Evolutionary conservation across 2,888 invertebrate genomes (phyloP).

Genomic region (Caenorhabditis japonica): DNA sequence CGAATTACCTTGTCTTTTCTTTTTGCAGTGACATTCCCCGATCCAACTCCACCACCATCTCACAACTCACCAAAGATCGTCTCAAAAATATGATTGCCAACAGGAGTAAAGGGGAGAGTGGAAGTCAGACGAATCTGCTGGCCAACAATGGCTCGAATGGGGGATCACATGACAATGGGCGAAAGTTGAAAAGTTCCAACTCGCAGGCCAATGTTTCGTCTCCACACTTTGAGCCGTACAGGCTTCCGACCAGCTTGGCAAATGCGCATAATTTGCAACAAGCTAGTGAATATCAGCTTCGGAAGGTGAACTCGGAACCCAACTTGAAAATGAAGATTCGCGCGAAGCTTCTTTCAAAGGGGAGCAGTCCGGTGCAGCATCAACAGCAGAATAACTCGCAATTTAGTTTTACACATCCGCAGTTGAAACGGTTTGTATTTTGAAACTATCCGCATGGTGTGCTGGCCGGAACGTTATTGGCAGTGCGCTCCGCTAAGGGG

Average conservation of each 20-base stretch:
- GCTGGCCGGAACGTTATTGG: too few relatives aligned
- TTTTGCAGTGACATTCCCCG: constrained; percentile 60
- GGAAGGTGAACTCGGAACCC: constrained; percentile 75
- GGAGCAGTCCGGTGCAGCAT: constrained; percentile 63
- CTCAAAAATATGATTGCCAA: constrained; percentile 75
- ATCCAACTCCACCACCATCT: constrained; percentile 73
- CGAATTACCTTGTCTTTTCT: too few relatives aligned
- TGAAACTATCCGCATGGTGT: too few relatives aligned
- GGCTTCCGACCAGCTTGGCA: constrained; percentile 41
- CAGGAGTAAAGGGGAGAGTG: constrained; percentile 60
- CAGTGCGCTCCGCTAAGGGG: too few relatives aligned
- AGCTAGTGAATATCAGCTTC: constrained; percentile 67
- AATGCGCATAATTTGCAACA: constrained; percentile 47
- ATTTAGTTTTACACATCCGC: constrained; percentile 59
- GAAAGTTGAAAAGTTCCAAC: constrained; percentile 25
- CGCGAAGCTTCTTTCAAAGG: constrained; percentile 73
- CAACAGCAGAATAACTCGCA: constrained; percentile 38
- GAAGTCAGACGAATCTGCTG: constrained; percentile 53
- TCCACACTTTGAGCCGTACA: constrained; percentile 72
- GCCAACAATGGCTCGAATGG: constrained; percentile 5
- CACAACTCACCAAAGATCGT: constrained; percentile 75
- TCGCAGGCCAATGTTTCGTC: constrained; percentile 61
- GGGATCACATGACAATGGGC: constrained; percentile 18
- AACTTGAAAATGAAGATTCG: constrained; percentile 77
- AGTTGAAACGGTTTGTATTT: constrained; percentile 40